phyloP scores from a whole-genome alignment of 2,113 vertebrate genomes.

The Pleuronectes platessa region DNA sequence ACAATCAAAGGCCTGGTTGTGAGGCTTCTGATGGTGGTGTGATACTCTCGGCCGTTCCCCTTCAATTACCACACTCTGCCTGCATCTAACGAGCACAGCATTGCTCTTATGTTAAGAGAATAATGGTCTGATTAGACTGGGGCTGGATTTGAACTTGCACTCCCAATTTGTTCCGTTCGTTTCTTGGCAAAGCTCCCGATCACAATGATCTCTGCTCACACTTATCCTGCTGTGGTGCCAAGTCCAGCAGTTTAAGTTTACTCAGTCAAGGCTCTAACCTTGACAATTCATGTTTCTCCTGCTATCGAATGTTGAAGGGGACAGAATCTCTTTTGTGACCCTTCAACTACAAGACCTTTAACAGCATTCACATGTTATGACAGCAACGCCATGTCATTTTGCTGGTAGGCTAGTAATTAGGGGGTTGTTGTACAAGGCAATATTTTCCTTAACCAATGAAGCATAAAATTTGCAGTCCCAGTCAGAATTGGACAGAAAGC shows the following conservation, averaged over 20 bases:
- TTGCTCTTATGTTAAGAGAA: conserved; percentile 52
- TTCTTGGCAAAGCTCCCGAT: conserved; percentile 30
- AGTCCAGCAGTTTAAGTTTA: not conserved
- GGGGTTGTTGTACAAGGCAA: conserved; percentile 63
- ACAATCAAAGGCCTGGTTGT: conserved; percentile 59
- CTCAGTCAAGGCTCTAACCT: conserved; percentile 13
- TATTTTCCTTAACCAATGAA: conserved; percentile 67
- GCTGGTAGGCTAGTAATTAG: conserved; percentile 69
- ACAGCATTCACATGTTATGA: conserved; percentile 60
- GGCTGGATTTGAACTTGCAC: conserved; percentile 33
- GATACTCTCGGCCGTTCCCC: conserved; percentile 53
- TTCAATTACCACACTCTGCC: conserved; percentile 61
- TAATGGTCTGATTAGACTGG: conserved; percentile 61
- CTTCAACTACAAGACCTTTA: conserved; percentile 45
- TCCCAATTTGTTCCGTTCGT: conserved; percentile 44
- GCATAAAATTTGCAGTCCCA: conserved; percentile 70
- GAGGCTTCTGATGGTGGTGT: conserved; percentile 53
- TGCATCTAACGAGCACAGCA: conserved; percentile 55
- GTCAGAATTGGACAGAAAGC: conserved; percentile 53
- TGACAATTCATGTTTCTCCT: conserved; percentile 24
- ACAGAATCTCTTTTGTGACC: not conserved
- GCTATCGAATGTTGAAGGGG: conserved; percentile 31
- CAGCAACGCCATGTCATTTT: conserved; percentile 55
- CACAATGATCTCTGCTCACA: conserved; percentile 22
- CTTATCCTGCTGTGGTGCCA: conserved; percentile 15